Conservation (phyloP, 2,113 vertebrate species). For the Onychorhynchus coronatus region DNA sequence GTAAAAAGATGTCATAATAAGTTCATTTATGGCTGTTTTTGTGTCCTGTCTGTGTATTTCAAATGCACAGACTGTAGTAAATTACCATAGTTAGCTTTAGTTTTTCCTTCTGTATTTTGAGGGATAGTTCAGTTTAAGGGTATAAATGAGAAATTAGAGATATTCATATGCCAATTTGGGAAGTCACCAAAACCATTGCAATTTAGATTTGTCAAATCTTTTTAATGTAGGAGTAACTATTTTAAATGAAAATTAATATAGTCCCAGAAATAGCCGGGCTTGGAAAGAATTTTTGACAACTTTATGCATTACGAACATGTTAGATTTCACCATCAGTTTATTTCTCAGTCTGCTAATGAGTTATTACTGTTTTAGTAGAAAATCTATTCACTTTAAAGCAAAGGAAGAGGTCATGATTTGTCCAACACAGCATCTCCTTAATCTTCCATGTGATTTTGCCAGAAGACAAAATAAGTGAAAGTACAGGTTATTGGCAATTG, state of each 20-base stretch:
- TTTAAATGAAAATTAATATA: not conserved
- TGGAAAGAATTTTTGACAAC: not conserved
- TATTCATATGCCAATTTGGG: not conserved
- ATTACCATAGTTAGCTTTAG: not conserved
- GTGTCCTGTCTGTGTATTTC: not conserved
- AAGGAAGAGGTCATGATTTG: not conserved
- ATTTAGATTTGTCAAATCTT: not conserved
- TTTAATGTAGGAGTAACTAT: not conserved
- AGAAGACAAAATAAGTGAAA: not conserved
- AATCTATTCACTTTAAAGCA: not conserved
- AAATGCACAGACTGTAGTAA: not conserved
- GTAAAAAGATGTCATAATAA: not conserved
- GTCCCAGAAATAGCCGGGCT: not conserved
- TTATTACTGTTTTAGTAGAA: not conserved
- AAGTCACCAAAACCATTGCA: not conserved
- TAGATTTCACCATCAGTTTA: not conserved
- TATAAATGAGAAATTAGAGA: not conserved
- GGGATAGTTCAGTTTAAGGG: not conserved
- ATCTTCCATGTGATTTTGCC: not conserved
- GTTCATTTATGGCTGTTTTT: not conserved
- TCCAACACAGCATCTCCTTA: fast-evolving
- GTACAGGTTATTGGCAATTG: not conserved
- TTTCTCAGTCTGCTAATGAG: not conserved
- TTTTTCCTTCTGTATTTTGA: not conserved
- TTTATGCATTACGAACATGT: not conserved